A percentile compares a stretch with the other conserved stretches of the same genome.
These are phyloP conservation scores for Spilarctia lutea DNA, from an alignment of 2,888 invertebrate genomes.

Conservation along the genomic window DNA sequence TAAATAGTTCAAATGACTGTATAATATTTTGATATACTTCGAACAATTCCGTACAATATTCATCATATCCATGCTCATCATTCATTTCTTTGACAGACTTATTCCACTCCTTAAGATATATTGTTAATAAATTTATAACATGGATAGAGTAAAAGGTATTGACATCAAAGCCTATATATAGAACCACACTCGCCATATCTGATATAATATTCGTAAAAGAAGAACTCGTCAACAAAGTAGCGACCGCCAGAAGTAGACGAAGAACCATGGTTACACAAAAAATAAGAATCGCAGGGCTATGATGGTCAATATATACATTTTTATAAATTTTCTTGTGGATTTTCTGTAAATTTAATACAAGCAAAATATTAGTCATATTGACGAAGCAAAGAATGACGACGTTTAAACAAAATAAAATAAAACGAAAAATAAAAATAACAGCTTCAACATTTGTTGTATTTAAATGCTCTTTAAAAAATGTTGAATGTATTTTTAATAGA, in stretches of 20 bases:
- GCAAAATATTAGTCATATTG: not conserved
- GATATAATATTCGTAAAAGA: not conserved
- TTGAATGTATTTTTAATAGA: not conserved
- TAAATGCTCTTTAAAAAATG: not conserved
- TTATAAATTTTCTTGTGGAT: not conserved
- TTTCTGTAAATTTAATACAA: slow-evolving; percentile 8
- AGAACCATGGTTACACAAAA: not conserved
- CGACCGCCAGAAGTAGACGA: not conserved
- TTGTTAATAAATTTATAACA: not conserved
- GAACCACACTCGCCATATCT: not conserved
- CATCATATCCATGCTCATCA: not conserved
- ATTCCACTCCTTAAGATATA: not conserved
- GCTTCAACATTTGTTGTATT: not conserved
- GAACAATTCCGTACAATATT: not conserved
- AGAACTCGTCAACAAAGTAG: not conserved
- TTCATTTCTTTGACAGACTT: not conserved
- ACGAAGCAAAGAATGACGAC: not conserved
- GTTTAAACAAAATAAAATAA: not conserved
- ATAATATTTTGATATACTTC: slow-evolving; percentile 6
- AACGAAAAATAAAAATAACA: not conserved
- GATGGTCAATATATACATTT: not conserved
- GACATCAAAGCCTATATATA: not conserved
- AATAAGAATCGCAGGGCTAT: not conserved
- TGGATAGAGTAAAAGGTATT: not conserved
- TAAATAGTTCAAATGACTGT: not conserved